Evolutionary conservation across 2,797 vertebrate genomes (phyloP).

Genomic region (Fratercula arctica): DNA sequence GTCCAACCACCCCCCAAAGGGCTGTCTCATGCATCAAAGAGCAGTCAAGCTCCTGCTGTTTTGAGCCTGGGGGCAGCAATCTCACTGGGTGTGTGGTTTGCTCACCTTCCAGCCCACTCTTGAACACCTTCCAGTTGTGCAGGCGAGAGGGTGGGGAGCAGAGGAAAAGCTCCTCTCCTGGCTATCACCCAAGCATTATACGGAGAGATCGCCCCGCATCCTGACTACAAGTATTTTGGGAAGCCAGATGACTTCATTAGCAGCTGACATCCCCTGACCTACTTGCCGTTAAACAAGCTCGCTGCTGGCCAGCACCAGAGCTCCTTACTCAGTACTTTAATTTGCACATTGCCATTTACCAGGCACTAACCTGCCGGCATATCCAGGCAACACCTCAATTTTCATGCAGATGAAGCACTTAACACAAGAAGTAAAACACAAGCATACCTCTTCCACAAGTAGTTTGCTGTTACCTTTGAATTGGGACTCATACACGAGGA

Average conservation of each 20-base stretch:
- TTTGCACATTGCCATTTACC: not conserved
- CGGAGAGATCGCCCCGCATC: not conserved
- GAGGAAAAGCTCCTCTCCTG: not conserved
- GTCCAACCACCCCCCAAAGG: not conserved
- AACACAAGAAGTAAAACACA: not conserved
- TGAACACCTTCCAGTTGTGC: not conserved
- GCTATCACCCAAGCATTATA: not conserved
- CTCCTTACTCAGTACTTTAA: not conserved
- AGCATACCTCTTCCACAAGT: not conserved
- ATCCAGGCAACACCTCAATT: accelerated
- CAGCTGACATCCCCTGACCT: slow-evolving; percentile 32
- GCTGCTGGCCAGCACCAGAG: not conserved
- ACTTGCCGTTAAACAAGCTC: not conserved
- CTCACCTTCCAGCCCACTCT: not conserved
- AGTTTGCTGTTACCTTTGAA: not conserved
- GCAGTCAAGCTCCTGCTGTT: not conserved
- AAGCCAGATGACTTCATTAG: slow-evolving; percentile 32
- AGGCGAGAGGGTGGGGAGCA: not conserved
- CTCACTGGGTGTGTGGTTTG: accelerated
- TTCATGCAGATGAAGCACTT: not conserved
- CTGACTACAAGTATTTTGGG: slow-evolving; percentile 14
- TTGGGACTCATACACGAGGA: not conserved
- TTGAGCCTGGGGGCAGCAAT: accelerated
- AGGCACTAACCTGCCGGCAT: not conserved
- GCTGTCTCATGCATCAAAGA: accelerated